These are phyloP conservation scores for Sabatieria punctata DNA, from an alignment of 2,888 invertebrate species.

Conservation along the genomic window DNA sequence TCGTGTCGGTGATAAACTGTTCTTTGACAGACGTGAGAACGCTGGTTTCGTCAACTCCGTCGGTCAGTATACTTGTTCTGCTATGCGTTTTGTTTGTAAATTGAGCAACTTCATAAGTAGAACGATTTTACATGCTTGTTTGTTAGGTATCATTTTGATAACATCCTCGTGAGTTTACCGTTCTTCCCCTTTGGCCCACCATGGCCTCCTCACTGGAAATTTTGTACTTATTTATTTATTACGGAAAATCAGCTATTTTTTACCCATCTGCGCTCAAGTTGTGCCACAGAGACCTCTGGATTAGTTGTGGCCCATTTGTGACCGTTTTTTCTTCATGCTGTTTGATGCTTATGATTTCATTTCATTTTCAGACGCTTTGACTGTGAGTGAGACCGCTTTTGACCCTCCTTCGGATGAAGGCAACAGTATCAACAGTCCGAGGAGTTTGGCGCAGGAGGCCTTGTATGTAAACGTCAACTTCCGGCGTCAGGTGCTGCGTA, in stretches of 20 bases:
- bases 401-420: constrained; percentile 94
- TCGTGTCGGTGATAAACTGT: constrained; percentile 47
- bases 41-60: constrained; percentile 9
- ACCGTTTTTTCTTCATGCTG: too few species aligned
- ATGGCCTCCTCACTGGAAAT: not conserved
- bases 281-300: too few species aligned
- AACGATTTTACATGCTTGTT: too few species aligned
- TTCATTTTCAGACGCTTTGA: constrained; percentile 56
- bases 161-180: too few species aligned
- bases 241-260: not conserved
- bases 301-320: too few species aligned
- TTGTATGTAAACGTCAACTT: constrained; percentile 99
- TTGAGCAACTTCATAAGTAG: too few species aligned
- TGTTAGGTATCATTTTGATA: too few species aligned
- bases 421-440: constrained; percentile 79
- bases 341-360: constrained; percentile 10
- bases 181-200: too few species aligned
- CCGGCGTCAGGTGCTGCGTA: constrained; percentile 71
- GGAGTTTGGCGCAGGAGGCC: constrained; percentile 81
- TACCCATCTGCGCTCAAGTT: not conserved
- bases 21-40: constrained; percentile 83
- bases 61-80: too few species aligned
- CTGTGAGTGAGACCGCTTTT: constrained; percentile 92
- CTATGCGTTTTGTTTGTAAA: too few species aligned
- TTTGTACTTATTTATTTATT: not conserved